Evolutionary conservation across 2,888 invertebrate species (phyloP), one percentile per base, ranked within the genome.

Genomic region (Slavum lentiscoides): DNA sequence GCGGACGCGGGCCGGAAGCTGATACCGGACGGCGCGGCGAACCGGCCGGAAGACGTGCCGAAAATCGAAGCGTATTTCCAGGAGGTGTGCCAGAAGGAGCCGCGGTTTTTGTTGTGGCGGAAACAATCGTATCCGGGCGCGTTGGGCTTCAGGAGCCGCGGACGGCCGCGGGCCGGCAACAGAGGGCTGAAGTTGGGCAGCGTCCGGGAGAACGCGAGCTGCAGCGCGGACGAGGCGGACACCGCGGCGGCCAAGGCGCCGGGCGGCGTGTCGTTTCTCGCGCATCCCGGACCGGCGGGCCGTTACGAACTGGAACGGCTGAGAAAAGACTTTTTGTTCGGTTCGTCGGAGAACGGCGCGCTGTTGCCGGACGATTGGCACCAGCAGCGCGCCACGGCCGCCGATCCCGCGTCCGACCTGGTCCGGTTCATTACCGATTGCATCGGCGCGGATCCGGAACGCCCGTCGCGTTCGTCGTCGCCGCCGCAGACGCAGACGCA

Each of bases 1-100:
- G 91, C 94, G n/a, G 95, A 95, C 84, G 94, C 94, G 53, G 95
- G 95, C 67, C 91, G 93, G 82, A 92, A 93, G 85, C 89, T 95
- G 74, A 91, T 95, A 82, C 95, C 95, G n/a, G 94, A 94, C 74
- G 92, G 93, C 30, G 55, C 43, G 6, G 90, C 90, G 85, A 92
- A 92, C 86, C 89, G 91, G 7, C 87, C 89, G 0, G 94, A 94
- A 85, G 94, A 94, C 85, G 89, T 95, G 82, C 92, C 93, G 4
- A 91, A 92, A 84, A 91, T 94, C 84, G 94, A 95, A 86, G 92
- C 92, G 39, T 92, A 94, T 86, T 95, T 94, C 86, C 94, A 94
- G 85, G 91, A 93, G 81, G 91, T 94, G 9, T 95, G 95, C 86
- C 90, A 91, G 82, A 89, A 90, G 83, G 94, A 94, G 86, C 92